Base-by-base conservation (phyloP, 2,797 vertebrate species). In the Amblyopsis hoosieri region DNA sequence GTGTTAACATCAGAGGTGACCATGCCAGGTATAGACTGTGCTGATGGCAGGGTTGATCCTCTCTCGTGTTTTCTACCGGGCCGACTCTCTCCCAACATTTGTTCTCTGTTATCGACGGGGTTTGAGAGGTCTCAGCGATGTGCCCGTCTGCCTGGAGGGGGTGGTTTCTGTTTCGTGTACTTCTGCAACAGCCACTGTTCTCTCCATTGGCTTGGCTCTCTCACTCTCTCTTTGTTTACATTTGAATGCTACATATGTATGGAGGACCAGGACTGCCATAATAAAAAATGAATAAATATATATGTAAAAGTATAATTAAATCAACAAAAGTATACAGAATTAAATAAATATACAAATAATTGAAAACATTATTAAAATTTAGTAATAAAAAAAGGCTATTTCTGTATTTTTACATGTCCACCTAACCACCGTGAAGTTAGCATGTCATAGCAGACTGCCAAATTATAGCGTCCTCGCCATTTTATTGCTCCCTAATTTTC, bases 401-500 rank as follows among this genome's bases (percentile, higher is more conserved):
- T 23, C 3, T 23, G 23, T 23, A 23, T 23, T 23, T 23, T 23
- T 23, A 23, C 23, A 23, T 23, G 66, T 62, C 54, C 61, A 67
- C 19, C 50, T 37, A 47, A 66, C 66, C 54, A 5, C 55, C 57
- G 47, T 23, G 12, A 58, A 50, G 65, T 13, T n/a, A 42, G n/a
- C 57, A 64, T 60, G 31, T 61, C 60, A 59, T 42, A 58, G 45
- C 37, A 70, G 62, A 65, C 57, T 19, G 17, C 50, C 42, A 71
- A 61, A 75, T 70, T 57, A 63, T 73, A 66, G 53, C 31, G 67
- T 74, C 31, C 70, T 77, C 17, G 9, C 64, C 19, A 48, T 74
- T 78, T 74, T 68, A 76, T 52, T 50, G 73, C 75, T 75, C 60
- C 55, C 51, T 29, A 45, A 50, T 73, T 79, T 77, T 72, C 61